A percentile compares a stretch with the other conserved stretches of the same genome.
Evolutionary conservation across 2,797 vertebrate genomes (phyloP).

Genomic region (Erithacus rubecula): DNA sequence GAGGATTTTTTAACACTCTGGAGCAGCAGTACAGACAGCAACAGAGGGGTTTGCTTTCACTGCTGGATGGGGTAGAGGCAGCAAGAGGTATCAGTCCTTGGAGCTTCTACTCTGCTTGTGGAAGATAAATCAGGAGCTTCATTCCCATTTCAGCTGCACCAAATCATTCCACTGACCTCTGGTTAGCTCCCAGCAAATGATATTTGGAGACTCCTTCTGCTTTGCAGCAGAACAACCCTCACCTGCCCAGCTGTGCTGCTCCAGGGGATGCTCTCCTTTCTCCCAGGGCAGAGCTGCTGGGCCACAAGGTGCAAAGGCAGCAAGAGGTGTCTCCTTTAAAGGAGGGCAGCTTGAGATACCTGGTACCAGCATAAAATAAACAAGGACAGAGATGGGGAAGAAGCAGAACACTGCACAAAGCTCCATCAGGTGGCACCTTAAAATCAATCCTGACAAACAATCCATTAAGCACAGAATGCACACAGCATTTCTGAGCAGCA

Average conservation of each 20-base stretch:
- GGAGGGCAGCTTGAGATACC: neutral
- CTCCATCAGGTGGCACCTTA: neutral
- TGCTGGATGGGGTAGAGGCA: neutral
- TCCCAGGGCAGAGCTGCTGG: neutral
- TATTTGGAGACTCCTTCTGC: neutral
- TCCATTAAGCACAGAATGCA: neutral
- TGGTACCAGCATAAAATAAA: neutral
- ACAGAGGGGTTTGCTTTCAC: neutral
- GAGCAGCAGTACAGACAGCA: neutral
- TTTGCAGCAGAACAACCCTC: neutral
- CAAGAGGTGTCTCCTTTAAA: neutral
- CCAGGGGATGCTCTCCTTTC: neutral
- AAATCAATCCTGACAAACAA: neutral
- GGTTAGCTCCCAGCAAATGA: rapidly evolving
- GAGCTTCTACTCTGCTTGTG: neutral
- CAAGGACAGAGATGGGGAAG: neutral
- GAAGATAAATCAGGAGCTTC: neutral
- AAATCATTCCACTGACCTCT: neutral
- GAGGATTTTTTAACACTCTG: neutral
- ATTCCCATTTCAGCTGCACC: neutral
- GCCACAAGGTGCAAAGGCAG: neutral
- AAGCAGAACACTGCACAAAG: neutral
- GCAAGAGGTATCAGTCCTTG: neutral
- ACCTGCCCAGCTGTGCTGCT: neutral
- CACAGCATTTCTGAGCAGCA: neutral